Base-by-base conservation (phyloP, 2,888 invertebrate species). In the Psylliodes chrysocephalus region DNA sequence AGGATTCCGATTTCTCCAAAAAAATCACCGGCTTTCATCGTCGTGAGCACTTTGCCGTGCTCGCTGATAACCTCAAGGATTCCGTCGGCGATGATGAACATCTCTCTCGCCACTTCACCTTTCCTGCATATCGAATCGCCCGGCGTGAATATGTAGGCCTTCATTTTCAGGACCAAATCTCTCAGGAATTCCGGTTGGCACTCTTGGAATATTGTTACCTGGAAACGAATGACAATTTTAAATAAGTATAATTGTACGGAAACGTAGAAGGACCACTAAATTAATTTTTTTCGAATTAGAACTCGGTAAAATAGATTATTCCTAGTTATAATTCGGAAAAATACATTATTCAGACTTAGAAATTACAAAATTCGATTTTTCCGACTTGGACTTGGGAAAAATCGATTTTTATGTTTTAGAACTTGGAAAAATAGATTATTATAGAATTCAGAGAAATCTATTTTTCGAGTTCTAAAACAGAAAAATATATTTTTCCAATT, bases 71-170 rank as follows among this genome's bases (percentile, higher is more conserved):
- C 96, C 84, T 97, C 96, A 60, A 97, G 85, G 75, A 97, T 95
- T 6, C 97, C 98, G 81, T 97, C 97, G 2, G 97, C 97, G 79
- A 98, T 97, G 75, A 98, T 98, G 80, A 97, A 98, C 97, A 98
- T 98, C 84, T 98, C 97, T 68, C 97, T 86, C 0, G 97, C 97
- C 92, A 76, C 90, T 69, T 82, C 84, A 75, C 95, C 97, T 84
- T 96, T 95, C 35, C 97, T 89, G 80, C 97, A 97, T 79, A 98
- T 96, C 65, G 96, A 92, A 83, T 98, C 97, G 17, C 97, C 97
- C 0, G 97, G 97, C 18, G 97, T 98, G 83, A 98, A 98, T 81
- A 98, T 98, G 82, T 95, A 97, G 5, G 97, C 96, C 84, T 94
- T 94, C 97, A 98, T 98, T 85, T 98, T 98, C 70, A 98, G 86